Base-by-base conservation (phyloP, 2,888 invertebrate genomes). In the Plebejus argus region DNA sequence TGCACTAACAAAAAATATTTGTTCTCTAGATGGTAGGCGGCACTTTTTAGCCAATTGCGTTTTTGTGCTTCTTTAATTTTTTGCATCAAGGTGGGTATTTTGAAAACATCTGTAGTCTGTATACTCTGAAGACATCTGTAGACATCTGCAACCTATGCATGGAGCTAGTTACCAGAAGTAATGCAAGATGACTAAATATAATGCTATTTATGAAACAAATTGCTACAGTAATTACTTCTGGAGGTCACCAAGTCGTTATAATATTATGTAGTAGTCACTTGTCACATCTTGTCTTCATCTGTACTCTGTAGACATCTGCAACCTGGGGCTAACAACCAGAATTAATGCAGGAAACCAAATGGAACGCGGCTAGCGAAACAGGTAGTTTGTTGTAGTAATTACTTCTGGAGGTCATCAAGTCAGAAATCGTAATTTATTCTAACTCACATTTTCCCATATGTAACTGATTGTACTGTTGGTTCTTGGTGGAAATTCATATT, bases 11-110 rank as follows among this genome's bases (percentile, higher is more conserved):
- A 39, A 71, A 71, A 39, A 71, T 71, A 39, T 71, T 39, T 71
- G 20, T 71, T 70, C 35, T n/a, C 70, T 71, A 71, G n/a, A 71
- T 71, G 39, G 66, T 66, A 66, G 66, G 66, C 28, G 66, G 66
- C 3, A 61, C 61, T 23, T 61, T 61, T 10, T 15, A 28, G 66
- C 28, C 23, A 12, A 66, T 28, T 66, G 66, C 18, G 66, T 66
- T 66, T 61, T 61, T 61, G 61, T 23, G 23, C 61, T 12, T 61
- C 23, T 61, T 23, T 33, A 66, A 28, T 66, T 66, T 28, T 28
- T 66, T 15, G 28, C 15, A 28, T 66, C 66, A 33, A 66, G 28
- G 15, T 66, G 66, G 18, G 28, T 66, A 12, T 61, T 61, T 23
- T 23, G 23, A 23, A 20, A 3, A 23, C 10, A 18, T 18, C 53